These are phyloP conservation scores for Aeoliscus strigatus DNA, from an alignment of 2,797 vertebrate genomes.

Conservation along the genomic window DNA sequence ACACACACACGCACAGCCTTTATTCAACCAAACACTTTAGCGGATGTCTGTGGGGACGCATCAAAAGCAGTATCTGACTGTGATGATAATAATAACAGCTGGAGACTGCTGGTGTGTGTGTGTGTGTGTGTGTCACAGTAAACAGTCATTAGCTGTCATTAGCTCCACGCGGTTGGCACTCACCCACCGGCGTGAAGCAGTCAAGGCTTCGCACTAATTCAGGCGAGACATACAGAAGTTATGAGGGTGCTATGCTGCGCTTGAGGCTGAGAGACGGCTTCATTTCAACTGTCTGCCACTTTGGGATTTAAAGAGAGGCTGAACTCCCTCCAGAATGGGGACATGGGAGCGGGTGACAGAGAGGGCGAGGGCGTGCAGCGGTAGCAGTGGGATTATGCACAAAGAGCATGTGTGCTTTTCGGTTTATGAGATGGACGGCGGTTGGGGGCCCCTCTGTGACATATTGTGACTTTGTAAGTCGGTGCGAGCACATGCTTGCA, in stretches of 20 bases:
- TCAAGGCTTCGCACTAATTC: conserved; percentile 42
- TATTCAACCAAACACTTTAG: conserved; percentile 55
- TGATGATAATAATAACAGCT: conserved; percentile 58
- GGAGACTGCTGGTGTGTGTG: conserved; percentile 40
- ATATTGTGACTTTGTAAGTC: no score
- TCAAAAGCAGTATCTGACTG: conserved; percentile 51
- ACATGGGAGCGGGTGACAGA: conserved; percentile 33
- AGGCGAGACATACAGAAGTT: conserved; percentile 51
- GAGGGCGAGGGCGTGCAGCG: no score
- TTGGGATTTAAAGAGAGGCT: conserved; percentile 47
- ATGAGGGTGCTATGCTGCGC: conserved; percentile 47
- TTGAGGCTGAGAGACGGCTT: conserved; percentile 47
- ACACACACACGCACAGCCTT: conserved; percentile 19
- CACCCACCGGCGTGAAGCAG: conserved; percentile 44
- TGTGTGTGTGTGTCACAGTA: conserved; percentile 62
- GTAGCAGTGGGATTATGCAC: no score
- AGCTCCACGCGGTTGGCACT: conserved; percentile 56
- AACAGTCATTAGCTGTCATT: conserved; percentile 70
- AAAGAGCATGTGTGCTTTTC: no score
- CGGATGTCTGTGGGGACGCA: conserved; percentile 50
- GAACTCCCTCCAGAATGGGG: conserved; percentile 40
- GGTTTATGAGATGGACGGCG: no score
- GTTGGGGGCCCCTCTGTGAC: no score
- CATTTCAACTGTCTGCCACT: conserved; percentile 60
- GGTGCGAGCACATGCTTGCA: no score